Evolutionary conservation across 2,113 vertebrate genomes (phyloP), one percentile per base, ranked within the genome.

Genomic region (Rafetus swinhoei): DNA sequence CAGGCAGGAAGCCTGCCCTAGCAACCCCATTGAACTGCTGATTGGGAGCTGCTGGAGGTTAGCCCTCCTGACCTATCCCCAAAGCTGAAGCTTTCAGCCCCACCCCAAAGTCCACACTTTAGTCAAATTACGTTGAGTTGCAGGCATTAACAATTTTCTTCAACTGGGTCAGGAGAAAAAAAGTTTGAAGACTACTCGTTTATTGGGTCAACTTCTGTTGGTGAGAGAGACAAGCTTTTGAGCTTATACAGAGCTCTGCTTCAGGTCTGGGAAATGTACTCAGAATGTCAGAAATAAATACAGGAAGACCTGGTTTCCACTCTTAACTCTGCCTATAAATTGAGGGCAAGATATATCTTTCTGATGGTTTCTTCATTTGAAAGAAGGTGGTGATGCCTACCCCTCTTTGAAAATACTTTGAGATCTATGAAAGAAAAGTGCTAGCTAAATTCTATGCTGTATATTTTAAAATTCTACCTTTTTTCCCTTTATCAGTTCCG

Each of bases 391-490:
- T 8, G 29, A 69, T 16, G 32, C 62, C 62, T n/a, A 69, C 7
- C 29, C 29, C 14, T 65, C 62, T 32, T 65, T 65, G 29, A 65
- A 65, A 69, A 69, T n/a, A 69, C 25, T 29, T 14, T 15, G 15
- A 69, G 62, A 16, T 69, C 29, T n/a, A 18, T 8, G 29, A 27
- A 69, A 13, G 62, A 15, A 32, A 69, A 59, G 85, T 92, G 86
- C 35, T 74, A 74, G n/a, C 39, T 87, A 95, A 95, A 81, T 86
- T 72, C 92, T n/a, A 77, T 0, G 18, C 89, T 94, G 57, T 50
- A 6, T 94, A 53, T 95, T 92, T 92, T 92, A 74, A 72, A 14
- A 24, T 94, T 94, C 93, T 94, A 90, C 59, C 29, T 90, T 89
- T 95, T 80, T 62, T 94, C 32, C 5, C 8, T 29, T 21, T 92